Evolutionary conservation across 2,888 invertebrate genomes (phyloP).

Genomic region (Coelopa pilipes): DNA sequence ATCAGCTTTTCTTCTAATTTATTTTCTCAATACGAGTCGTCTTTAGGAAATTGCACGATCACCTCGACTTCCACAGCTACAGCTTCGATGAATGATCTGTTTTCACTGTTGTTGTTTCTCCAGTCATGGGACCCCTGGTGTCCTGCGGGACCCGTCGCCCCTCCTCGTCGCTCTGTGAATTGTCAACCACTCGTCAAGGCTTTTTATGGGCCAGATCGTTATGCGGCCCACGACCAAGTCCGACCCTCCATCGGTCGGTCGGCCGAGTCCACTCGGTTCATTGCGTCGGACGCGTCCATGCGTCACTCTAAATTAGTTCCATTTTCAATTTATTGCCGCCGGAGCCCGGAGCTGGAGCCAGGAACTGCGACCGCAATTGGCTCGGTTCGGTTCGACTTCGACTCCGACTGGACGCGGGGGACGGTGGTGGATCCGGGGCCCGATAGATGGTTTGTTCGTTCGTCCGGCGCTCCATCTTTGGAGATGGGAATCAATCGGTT

Average conservation of each 20-base stretch:
- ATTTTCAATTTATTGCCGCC: background rate
- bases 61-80: background rate
- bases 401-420: no score
- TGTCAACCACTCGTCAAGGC: background rate
- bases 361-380: no score
- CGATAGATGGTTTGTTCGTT: no score
- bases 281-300: slow-evolving; percentile 2
- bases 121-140: no score
- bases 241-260: no score
- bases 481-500: no score
- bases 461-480: no score
- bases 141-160: no score
- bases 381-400: no score
- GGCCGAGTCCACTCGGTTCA: no score
- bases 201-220: background rate
- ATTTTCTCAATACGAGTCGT: slow-evolving; percentile 2
- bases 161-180: background rate
- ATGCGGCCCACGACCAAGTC: background rate
- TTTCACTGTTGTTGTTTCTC: background rate
- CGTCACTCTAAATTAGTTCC: background rate
- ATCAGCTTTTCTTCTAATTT: slow-evolving; percentile 5
- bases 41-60: background rate
- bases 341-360: background rate
- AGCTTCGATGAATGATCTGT: background rate
- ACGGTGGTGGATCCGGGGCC: no score